phyloP scores from a whole-genome alignment of 1,140 invertebrate genomes.

The Tetramorium simillimum region DNA sequence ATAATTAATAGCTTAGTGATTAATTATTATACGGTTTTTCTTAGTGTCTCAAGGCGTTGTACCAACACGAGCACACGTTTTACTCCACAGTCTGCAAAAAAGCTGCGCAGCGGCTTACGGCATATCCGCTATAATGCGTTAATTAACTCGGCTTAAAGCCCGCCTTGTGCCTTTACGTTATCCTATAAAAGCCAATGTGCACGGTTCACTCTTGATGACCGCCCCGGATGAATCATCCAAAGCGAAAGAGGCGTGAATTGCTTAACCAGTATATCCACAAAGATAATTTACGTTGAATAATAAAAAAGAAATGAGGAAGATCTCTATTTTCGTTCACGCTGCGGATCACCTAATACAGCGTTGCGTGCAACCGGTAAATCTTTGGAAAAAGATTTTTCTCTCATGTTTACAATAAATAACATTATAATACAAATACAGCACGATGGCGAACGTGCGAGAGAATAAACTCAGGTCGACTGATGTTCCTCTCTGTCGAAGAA shows the following conservation, averaged over 20 bases:
- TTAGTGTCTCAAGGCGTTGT: constrained; percentile 19
- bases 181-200: constrained; percentile 40
- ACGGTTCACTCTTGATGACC: constrained; percentile 38
- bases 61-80: background rate
- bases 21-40: constrained; percentile 47
- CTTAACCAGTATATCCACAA: background rate
- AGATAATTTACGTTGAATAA: constrained; percentile 25
- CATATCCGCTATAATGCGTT: constrained; percentile 51
- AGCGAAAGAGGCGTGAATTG: constrained; percentile 20
- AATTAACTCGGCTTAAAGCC: constrained; percentile 55
- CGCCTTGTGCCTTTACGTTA: constrained; percentile 41
- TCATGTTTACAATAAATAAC: background rate
- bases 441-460: background rate
- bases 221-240: constrained; percentile 15
- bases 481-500: background rate
- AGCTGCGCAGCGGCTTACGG: constrained; percentile 35
- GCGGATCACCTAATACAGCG: background rate
- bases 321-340: background rate
- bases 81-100: constrained; percentile 18
- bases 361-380: background rate
- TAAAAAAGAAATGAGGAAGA: background rate
- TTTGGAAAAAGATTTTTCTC: background rate
- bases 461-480: background rate
- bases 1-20: constrained; percentile 41
- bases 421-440: background rate